These are phyloP conservation scores for Tiliacea citrago DNA, from an alignment of 2,888 invertebrate species.

Conservation along the genomic window DNA sequence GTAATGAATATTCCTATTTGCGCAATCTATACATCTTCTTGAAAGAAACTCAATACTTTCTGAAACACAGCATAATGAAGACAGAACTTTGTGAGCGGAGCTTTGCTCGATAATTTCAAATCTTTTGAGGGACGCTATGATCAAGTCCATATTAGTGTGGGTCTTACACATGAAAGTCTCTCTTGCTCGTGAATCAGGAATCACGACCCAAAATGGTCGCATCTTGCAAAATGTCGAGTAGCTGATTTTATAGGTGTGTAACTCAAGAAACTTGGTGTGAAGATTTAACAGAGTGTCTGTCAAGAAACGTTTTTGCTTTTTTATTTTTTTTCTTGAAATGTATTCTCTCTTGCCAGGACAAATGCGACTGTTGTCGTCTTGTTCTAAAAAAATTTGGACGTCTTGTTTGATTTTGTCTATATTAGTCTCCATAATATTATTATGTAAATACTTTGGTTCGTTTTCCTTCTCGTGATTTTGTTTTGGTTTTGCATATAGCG, in stretches of 20 bases:
- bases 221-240: too few species aligned
- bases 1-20: slow-evolving; percentile 7
- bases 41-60: too few species aligned
- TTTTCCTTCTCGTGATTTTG: too few species aligned
- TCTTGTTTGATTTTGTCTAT: slow-evolving; percentile 1
- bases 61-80: slow-evolving; percentile 12
- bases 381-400: background rate
- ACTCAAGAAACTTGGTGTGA: too few species aligned
- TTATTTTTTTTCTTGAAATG: too few species aligned
- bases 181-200: too few species aligned
- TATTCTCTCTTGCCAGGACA: background rate
- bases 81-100: slow-evolving; percentile 13
- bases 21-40: too few species aligned
- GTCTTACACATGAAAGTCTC: slow-evolving; percentile 5
- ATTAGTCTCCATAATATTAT: background rate
- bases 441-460: slow-evolving; percentile 1
- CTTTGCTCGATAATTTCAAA: slow-evolving; percentile 2
- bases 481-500: too few species aligned
- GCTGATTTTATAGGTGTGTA: too few species aligned
- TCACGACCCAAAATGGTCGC: too few species aligned
- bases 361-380: slow-evolving; percentile 3
- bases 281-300: too few species aligned
- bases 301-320: too few species aligned
- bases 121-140: background rate
- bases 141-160: slow-evolving; percentile 8